phyloP scores from a whole-genome alignment of 2,888 invertebrate genomes.

The Sycophila texana region DNA sequence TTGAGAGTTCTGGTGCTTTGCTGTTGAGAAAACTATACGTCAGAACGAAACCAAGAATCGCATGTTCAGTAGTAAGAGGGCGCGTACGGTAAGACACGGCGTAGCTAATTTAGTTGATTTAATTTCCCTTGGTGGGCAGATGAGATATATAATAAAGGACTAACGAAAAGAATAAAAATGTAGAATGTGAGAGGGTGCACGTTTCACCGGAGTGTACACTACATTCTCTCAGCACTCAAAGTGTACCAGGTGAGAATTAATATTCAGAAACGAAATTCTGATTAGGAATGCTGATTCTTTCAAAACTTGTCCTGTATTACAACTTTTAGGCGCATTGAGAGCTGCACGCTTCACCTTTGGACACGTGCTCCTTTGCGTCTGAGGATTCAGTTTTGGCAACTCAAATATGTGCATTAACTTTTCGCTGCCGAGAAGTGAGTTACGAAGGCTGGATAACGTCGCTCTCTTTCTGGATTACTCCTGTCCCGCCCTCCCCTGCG shows the following conservation, averaged over 20 bases:
- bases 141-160: no score
- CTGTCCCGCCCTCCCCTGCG: background rate
- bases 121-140: no score
- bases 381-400: constrained; percentile 55
- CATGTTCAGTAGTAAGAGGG: no score
- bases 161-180: no score
- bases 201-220: background rate
- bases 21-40: no score
- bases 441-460: constrained; percentile 26
- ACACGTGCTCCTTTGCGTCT: background rate
- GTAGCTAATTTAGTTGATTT: no score
- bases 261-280: constrained; percentile 18
- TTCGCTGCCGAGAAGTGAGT: constrained; percentile 19
- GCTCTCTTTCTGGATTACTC: constrained; percentile 11
- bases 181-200: no score
- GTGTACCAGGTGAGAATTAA: background rate
- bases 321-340: constrained; percentile 14
- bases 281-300: constrained; percentile 4
- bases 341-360: background rate
- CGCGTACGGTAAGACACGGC: no score
- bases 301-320: background rate
- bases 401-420: constrained; percentile 56
- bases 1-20: no score
- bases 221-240: background rate
- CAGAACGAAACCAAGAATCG: no score